Conservation (phyloP, 2,113 vertebrate species). For the Bubo scandiacus region DNA sequence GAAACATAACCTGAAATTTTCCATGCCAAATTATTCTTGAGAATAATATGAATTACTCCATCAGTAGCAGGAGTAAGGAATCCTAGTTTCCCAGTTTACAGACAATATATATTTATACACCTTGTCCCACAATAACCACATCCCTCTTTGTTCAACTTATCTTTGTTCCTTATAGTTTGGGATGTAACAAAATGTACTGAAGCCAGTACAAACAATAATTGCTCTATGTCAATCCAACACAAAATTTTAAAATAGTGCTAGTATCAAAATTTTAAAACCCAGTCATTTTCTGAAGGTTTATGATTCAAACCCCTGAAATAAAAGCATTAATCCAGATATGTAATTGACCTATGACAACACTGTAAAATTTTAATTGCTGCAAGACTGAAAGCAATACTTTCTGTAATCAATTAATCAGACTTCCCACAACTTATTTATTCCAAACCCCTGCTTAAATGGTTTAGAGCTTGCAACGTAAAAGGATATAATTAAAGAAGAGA, state of each 20-base stretch:
- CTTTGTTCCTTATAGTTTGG: neutral
- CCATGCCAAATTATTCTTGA: neutral
- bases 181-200: neutral
- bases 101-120: neutral
- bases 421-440: neutral
- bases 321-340: rapidly evolving
- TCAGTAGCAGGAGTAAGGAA: neutral
- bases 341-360: neutral
- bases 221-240: neutral
- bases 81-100: neutral
- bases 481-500: neutral
- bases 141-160: neutral
- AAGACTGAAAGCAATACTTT: neutral
- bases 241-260: neutral
- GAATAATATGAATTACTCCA: neutral
- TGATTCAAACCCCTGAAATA: neutral
- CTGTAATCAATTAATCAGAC: neutral
- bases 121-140: neutral
- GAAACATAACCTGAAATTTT: neutral
- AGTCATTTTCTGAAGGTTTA: neutral
- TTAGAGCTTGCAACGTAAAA: neutral
- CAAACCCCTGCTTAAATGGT: neutral
- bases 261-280: neutral
- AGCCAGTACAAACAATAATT: neutral
- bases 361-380: neutral